Evolutionary conservation across 2,797 vertebrate genomes (phyloP), one percentile per base, ranked within the genome.

Genomic region (Menidia menidia): DNA sequence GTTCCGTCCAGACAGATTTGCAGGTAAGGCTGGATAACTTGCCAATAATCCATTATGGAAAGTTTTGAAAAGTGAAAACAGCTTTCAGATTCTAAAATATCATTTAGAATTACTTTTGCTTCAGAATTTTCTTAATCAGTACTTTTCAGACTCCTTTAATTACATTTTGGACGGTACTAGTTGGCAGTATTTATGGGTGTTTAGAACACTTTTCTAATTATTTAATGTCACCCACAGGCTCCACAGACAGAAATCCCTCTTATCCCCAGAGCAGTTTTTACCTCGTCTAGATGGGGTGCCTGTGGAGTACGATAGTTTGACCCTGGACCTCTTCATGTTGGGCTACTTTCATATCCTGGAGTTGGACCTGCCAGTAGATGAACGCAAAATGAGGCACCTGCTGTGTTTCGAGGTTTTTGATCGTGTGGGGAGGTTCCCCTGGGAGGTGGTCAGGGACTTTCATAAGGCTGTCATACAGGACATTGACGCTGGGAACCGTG

Each of bases 371-470:
- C 80, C 96, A 0, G 87, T 96, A 0, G 96, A 96, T 31, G 98
- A 99, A 83, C 94, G 98, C 60, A 96, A 95, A 68, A 94, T 94
- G 86, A 96, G 97, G 64, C 97, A 98, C 83, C 93, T 99, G 71
- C 95, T 99, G 35, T 99, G 98, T 83, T 99, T 98, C 3, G 97
- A 99, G 89, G 97, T 99, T 53, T 99, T 99, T 0, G 97, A 99
- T 85, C 96, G 97, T 60, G 90, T 99, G 65, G 96, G 96, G 4
- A 88, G 88, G 61, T 96, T 97, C n/a, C 93, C 94, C 79, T 99
- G 98, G 98, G 94, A 94, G 87, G 92, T 91, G 0, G 96, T 95
- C 41, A 89, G 97, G 0, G 90, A 96, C 68, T 99, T 99, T 78
- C 98, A 98, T 75, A 96, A 95, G 65, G 94, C 96, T 0, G 98